Base-by-base conservation (phyloP, 1,140 invertebrate species). In the Dendrolimus punctatus region DNA sequence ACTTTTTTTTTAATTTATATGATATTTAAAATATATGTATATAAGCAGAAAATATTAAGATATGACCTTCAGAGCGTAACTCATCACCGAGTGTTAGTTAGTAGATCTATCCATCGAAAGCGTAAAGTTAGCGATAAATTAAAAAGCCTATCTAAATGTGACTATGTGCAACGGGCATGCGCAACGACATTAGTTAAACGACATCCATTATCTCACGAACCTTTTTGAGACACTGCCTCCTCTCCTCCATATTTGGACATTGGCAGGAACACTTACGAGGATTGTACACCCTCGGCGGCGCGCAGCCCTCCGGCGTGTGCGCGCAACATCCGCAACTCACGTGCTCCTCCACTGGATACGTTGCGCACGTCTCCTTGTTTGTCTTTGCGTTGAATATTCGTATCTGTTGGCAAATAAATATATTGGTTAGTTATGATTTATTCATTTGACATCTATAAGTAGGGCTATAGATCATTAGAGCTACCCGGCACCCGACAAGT, bases 151-250 rank as follows among this genome's bases (percentile, higher is more conserved):
- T 23, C 23, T 23, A 23, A 23, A 23, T 7, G 5, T 43, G 6
- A 6, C 5, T 9, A 43, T 43, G 42, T 43, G 42, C 42, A 43
- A 43, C 10, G 42, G 5, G 4, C 42, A 43, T 43, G 42, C 42
- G 10, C 10, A n/a, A 43, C 42, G 42, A 23, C 23, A 23, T 23
- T 23, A 23, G 23, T 23, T 23, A 23, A 45, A 44, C 41, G 50
- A 85, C 82, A 85, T 85, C 82, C 80, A 82, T 82, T 60, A 76
- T 83, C 77, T 69, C 70, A 85, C 79, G 65, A 73, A 86, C 82
- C 82, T 86, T 74, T 55, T 60, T 72, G 53, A 78, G 68, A 53
- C 82, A 86, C 55, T 50, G 71, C 53, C 79, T 66, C 58, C 75
- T 73, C 55, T 84, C 77, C 50, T 76, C 74, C 57, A 64, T 58